A percentile compares a stretch with the other conserved stretches of the same genome.
Evolutionary conservation across 1,140 invertebrate genomes (phyloP).

Genomic region (Drosophila pseudoobscura): DNA sequence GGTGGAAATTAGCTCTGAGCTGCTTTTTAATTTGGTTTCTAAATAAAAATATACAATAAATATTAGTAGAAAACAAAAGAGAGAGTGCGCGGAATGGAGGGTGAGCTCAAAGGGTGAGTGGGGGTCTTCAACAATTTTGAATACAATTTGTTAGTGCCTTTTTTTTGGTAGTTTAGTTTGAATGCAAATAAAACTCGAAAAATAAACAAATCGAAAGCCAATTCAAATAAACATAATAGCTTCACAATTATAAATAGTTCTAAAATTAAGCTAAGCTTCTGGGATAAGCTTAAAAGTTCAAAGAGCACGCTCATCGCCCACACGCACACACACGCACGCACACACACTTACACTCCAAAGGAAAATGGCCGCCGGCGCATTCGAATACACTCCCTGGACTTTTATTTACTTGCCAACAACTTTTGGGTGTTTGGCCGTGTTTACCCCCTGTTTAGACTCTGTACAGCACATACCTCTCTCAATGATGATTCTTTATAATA

Average conservation of each 20-base stretch:
- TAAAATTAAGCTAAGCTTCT: slow-evolving; percentile 61
- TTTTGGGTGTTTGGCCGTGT: slow-evolving; percentile 28
- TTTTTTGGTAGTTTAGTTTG: slow-evolving; percentile 22
- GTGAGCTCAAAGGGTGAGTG: slow-evolving; percentile 57
- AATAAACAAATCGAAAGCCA: slow-evolving; percentile 23
- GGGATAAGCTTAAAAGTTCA: slow-evolving; percentile 57
- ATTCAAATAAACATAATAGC: slow-evolving; percentile 62
- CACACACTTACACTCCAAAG: neutral
- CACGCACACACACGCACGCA: slow-evolving; percentile 12
- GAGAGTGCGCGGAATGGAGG: neutral
- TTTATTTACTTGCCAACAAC: slow-evolving; percentile 29
- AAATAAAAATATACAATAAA: slow-evolving; percentile 72
- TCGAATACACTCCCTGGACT: slow-evolving; percentile 30
- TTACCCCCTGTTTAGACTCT: slow-evolving; percentile 58
- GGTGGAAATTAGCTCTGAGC: slow-evolving; percentile 60
- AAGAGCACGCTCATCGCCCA: slow-evolving; percentile 72
- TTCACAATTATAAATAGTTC: slow-evolving; percentile 56
- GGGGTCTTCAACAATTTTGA: slow-evolving; percentile 12
- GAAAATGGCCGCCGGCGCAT: slow-evolving; percentile 37
- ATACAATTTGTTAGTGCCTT: neutral
- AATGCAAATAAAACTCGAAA: slow-evolving; percentile 19
- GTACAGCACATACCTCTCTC: slow-evolving; percentile 44
- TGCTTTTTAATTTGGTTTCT: slow-evolving; percentile 64
- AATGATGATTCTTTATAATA: slow-evolving; percentile 13
- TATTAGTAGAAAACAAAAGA: slow-evolving; percentile 58